These are phyloP conservation scores for Pandemis heparana DNA, from an alignment of 2,888 invertebrate genomes.

Conservation along the genomic window DNA sequence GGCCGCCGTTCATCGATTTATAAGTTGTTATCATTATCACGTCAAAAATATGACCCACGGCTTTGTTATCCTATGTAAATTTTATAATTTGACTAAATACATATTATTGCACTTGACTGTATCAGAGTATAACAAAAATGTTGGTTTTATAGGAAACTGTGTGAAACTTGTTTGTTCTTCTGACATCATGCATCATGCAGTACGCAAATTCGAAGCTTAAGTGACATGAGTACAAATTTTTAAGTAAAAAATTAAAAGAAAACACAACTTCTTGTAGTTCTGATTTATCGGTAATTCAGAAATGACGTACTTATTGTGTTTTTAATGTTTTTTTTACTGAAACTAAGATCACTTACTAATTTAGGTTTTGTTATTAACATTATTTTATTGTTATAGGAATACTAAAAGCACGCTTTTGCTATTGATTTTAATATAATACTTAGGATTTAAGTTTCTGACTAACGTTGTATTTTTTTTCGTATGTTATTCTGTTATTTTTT, in stretches of 20 bases:
- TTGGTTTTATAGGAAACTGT: too few relatives aligned
- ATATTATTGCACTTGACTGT: too few relatives aligned
- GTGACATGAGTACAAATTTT: background rate
- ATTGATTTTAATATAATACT: background rate
- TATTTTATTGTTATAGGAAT: background rate
- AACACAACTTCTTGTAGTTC: background rate
- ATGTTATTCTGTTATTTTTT: background rate
- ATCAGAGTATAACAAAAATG: too few relatives aligned
- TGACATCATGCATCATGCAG: too few relatives aligned
- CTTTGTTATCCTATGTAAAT: too few relatives aligned
- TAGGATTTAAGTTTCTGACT: background rate
- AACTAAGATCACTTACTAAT: constrained; percentile 28
- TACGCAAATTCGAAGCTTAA: background rate
- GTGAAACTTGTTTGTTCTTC: too few relatives aligned
- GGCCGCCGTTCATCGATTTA: too few relatives aligned
- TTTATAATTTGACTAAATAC: too few relatives aligned
- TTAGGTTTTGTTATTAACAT: constrained; percentile 22
- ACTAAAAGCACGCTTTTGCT: constrained; percentile 24
- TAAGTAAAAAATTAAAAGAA: background rate
- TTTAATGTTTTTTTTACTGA: background rate
- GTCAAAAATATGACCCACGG: too few relatives aligned
- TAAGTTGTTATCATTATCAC: too few relatives aligned
- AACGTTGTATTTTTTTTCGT: background rate
- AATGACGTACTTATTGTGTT: background rate
- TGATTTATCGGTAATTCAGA: background rate